Evolutionary conservation across 2,113 vertebrate species (phyloP).

Genomic region (Catharus minimus): DNA sequence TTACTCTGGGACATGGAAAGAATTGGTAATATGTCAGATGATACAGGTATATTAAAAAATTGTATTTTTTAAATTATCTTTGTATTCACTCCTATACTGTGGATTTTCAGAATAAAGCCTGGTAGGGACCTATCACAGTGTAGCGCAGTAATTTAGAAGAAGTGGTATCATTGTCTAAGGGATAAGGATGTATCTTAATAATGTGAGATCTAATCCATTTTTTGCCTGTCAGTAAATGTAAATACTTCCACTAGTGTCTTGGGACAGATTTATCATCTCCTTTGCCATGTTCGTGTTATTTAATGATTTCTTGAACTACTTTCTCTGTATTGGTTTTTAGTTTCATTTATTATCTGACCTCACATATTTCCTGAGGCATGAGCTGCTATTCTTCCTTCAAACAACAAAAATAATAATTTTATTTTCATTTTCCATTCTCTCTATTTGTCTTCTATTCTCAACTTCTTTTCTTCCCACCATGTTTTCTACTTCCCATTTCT

Average conservation of each 20-base stretch:
- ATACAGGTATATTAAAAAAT: background rate
- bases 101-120: background rate
- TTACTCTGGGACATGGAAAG: background rate
- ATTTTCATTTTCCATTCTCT: background rate
- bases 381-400: background rate
- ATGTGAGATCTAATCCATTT: background rate
- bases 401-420: background rate
- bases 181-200: background rate
- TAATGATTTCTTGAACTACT: background rate
- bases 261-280: background rate
- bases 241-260: background rate
- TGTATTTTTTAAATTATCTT: background rate
- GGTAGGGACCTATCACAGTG: background rate
- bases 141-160: background rate
- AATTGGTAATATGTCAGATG: rapidly evolving
- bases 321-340: background rate
- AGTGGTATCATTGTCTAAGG: background rate
- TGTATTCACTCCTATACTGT: background rate
- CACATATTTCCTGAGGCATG: background rate
- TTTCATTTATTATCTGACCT: background rate
- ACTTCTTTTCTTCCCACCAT: background rate
- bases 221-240: background rate
- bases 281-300: background rate
- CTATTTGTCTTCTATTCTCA: background rate
- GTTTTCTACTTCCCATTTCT: background rate